A percentile compares a stretch with the other conserved stretches of the same genome.
phyloP scores from a whole-genome alignment of 2,888 invertebrate genomes.

The Cryptocheilus praepositus region DNA sequence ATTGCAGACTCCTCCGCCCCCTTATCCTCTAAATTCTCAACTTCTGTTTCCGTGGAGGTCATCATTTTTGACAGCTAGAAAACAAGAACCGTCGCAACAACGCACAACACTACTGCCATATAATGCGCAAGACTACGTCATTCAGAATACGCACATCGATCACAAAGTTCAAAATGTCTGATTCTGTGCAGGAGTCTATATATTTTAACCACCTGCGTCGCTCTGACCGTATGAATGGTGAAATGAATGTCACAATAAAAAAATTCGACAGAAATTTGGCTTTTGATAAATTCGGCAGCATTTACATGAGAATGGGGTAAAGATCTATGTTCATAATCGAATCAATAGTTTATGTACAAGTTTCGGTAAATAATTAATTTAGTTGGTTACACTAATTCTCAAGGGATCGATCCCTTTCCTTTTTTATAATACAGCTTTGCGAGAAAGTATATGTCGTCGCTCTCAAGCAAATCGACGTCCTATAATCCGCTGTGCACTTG shows the following conservation, averaged over 20 bases:
- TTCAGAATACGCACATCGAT: slow-evolving; percentile 34
- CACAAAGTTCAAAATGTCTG: slow-evolving; percentile 27
- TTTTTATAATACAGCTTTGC: slow-evolving; percentile 1
- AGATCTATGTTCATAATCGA: too few relatives aligned
- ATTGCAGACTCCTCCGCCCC: slow-evolving; percentile 61
- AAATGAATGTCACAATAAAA: too few relatives aligned
- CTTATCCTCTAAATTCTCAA: slow-evolving; percentile 59
- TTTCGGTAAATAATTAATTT: too few relatives aligned
- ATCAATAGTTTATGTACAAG: too few relatives aligned
- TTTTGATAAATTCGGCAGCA: too few relatives aligned
- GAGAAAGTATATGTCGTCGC: background rate
- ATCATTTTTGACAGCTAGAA: slow-evolving; percentile 59
- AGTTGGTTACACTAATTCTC: too few relatives aligned
- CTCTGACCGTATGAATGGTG: too few relatives aligned
- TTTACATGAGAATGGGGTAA: too few relatives aligned
- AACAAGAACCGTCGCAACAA: slow-evolving; percentile 13
- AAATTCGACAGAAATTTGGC: too few relatives aligned
- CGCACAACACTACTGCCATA: background rate
- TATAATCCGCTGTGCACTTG: slow-evolving; percentile 21
- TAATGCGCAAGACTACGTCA: slow-evolving; percentile 26
- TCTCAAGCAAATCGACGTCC: background rate
- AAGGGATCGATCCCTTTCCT: too few relatives aligned
- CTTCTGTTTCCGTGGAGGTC: slow-evolving; percentile 65
- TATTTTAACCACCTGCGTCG: background rate
- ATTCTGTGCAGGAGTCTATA: slow-evolving; percentile 2